Evolutionary conservation across 1,140 invertebrate genomes (phyloP), one percentile per base, ranked within the genome.

Genomic region (Rhynchophorus ferrugineus): DNA sequence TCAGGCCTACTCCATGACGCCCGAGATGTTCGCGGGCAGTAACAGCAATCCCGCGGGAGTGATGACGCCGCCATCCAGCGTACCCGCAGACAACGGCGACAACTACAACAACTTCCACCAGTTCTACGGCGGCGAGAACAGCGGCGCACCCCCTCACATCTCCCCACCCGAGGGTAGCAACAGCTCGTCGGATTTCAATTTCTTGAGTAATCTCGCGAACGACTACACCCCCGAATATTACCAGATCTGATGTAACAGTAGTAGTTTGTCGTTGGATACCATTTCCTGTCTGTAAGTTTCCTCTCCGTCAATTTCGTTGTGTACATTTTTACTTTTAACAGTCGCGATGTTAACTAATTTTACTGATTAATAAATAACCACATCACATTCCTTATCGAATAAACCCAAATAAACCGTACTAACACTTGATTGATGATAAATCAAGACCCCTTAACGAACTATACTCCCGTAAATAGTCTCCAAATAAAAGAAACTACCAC

Each of bases 201-300:
- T 93, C 63, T 77, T 93, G 34, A 90, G 87, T 63, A 92, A 89
- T 65, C 74, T 93, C 60, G 88, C 89, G 44, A 91, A 90, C 69
- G 89, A 92, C 63, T 92, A 91, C 67, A 87, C 85, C 1, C 89
- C 89, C 0, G 90, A 93, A 68, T 93, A 93, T 68, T 92, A 92
- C 72, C 86, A 88, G 70, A 84, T 90, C 72, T 84, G 81, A 68
- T 67, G 61, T 36, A 47, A 47, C 38, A 61, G 64, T 65, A 63
- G 58, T 63, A 66, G 66, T 37, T 37, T 37, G 7, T 3, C 17
- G 17, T 16, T n/a, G 35, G 17, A n/a, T n/a, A 16, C 17, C 17
- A 1, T 17, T 18, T 11, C 20, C 11, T n/a, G 6, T 41, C 20
- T 6, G 13, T 41, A 16, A n/a, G n/a, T n/a, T n/a, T n/a, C n/a